A percentile compares a stretch with the other conserved stretches of the same genome.
Evolutionary conservation across 1,140 invertebrate genomes (phyloP).

Genomic region (Patella vulgata): DNA sequence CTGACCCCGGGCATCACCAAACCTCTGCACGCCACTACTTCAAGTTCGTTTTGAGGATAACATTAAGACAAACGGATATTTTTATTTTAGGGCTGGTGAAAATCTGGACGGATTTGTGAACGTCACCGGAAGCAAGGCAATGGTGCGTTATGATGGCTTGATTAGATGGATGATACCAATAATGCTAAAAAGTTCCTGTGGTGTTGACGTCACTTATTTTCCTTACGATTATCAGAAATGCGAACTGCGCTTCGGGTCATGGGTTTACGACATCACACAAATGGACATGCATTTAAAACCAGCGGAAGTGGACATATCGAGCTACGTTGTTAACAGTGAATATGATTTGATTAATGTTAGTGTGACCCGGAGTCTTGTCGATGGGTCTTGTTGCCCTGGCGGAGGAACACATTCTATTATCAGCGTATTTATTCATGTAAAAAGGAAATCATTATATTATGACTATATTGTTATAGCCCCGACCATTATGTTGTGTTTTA

Average conservation of each 20-base stretch:
- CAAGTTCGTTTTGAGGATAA: too few relatives aligned
- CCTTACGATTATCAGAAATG: constrained; percentile 97
- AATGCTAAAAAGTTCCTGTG: constrained; percentile 57
- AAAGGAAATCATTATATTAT: constrained; percentile 62
- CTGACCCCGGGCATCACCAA: too few relatives aligned
- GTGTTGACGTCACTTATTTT: constrained; percentile 69
- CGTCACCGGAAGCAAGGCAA: constrained; percentile 53
- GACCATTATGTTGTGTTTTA: constrained; percentile 61
- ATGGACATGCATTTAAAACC: constrained; percentile 68
- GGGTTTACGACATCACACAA: constrained; percentile 97
- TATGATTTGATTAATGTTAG: constrained; percentile 35
- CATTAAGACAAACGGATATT: too few relatives aligned
- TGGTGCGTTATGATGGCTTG: constrained; percentile 43
- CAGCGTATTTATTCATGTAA: constrained; percentile 43
- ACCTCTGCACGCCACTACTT: too few relatives aligned
- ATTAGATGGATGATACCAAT: constrained; percentile 60
- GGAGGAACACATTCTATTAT: constrained; percentile 53
- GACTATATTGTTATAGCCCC: constrained; percentile 65
- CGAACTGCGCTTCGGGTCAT: constrained; percentile 97
- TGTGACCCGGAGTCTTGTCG: constrained; percentile 19
- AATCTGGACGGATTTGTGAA: constrained; percentile 58
- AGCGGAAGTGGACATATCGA: constrained; percentile 40
- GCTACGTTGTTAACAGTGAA: constrained; percentile 59
- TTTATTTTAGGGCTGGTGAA: constrained; percentile 53
- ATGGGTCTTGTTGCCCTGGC: constrained; percentile 52